Conservation (phyloP, 2,113 vertebrate genomes). For the Sapayoa aenigma region DNA sequence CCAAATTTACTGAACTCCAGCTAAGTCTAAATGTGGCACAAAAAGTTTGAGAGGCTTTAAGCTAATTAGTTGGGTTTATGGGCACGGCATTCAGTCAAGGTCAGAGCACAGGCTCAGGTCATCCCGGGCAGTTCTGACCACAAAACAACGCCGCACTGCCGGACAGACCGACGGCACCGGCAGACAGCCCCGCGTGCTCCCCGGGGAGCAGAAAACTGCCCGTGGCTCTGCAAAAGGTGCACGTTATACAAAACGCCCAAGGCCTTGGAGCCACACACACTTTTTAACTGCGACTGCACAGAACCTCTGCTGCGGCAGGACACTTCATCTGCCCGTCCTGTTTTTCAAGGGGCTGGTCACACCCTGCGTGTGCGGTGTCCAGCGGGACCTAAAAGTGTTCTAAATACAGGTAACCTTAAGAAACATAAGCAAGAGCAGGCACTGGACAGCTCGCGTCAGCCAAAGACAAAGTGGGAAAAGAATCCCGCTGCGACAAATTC, state of each 20-base stretch:
- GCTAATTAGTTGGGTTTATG: rapidly evolving
- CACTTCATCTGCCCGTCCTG: rapidly evolving
- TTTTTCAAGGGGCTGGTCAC: rapidly evolving
- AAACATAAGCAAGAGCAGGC: background rate
- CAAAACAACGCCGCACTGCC: rapidly evolving
- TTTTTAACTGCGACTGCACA: too few relatives aligned
- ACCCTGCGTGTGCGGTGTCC: rapidly evolving
- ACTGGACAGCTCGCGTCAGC: rapidly evolving
- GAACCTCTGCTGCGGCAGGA: rapidly evolving
- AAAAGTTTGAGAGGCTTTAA: background rate
- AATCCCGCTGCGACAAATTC: rapidly evolving
- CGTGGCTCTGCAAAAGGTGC: rapidly evolving
- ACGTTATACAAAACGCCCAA: rapidly evolving
- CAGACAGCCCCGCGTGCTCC: rapidly evolving
- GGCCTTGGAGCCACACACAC: rapidly evolving
- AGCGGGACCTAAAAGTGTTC: rapidly evolving
- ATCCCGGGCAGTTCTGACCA: background rate
- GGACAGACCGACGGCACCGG: rapidly evolving
- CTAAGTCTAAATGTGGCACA: rapidly evolving
- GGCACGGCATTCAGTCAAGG: background rate
- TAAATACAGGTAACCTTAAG: rapidly evolving
- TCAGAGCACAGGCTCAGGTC: background rate
- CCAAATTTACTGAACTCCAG: background rate
- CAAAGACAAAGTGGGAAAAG: rapidly evolving
- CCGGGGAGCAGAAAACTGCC: rapidly evolving